Conservation (phyloP, 2,888 invertebrate genomes). For the Bellardia bayeri region DNA sequence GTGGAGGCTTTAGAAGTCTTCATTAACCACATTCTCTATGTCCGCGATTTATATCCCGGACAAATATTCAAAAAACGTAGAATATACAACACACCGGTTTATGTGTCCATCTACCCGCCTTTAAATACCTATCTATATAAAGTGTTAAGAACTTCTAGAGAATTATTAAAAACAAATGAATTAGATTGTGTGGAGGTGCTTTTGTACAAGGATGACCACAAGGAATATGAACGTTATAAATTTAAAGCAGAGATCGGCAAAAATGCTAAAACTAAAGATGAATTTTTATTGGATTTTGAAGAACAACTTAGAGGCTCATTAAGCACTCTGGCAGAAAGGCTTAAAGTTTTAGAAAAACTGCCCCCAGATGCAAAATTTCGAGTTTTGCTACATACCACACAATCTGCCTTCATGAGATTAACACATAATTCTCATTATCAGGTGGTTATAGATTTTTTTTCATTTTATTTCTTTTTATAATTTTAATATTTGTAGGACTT, state of each 20-base stretch:
- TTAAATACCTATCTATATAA: slow-evolving; percentile 80
- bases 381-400: slow-evolving; percentile 80
- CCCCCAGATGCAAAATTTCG: slow-evolving; percentile 79
- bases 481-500: slow-evolving; percentile 77
- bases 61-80: slow-evolving; percentile 82
- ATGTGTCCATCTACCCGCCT: slow-evolving; percentile 80
- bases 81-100: slow-evolving; percentile 81
- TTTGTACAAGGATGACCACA: slow-evolving; percentile 76
- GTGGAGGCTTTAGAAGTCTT: slow-evolving; percentile 82
- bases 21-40: slow-evolving; percentile 81
- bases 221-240: slow-evolving; percentile 75
- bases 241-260: slow-evolving; percentile 52
- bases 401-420: slow-evolving; percentile 79
- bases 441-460: slow-evolving; percentile 64
- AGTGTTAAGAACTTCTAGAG: slow-evolving; percentile 77
- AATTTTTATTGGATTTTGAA: slow-evolving; percentile 81
- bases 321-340: slow-evolving; percentile 79
- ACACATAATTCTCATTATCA: slow-evolving; percentile 79
- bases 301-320: slow-evolving; percentile 80
- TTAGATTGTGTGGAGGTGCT: slow-evolving; percentile 79
- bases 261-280: slow-evolving; percentile 74
- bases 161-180: slow-evolving; percentile 75
- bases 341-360: slow-evolving; percentile 79
- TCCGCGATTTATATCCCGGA: slow-evolving; percentile 81
- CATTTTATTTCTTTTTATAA: slow-evolving; percentile 14